Evolutionary conservation across 2,888 invertebrate genomes (phyloP).

Genomic region (Altica lythri): DNA sequence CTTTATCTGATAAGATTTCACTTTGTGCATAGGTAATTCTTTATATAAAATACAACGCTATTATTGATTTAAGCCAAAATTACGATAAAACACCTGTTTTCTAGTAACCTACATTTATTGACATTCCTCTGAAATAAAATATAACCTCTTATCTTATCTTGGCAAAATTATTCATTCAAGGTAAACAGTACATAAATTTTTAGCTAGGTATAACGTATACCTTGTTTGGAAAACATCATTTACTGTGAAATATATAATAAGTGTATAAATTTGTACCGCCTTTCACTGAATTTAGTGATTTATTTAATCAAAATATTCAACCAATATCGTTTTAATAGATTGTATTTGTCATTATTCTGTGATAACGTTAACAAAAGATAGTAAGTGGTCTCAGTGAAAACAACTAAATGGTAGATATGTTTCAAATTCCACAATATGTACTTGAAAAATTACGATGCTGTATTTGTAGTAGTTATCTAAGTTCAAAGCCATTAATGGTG

Average conservation of each 20-base stretch:
- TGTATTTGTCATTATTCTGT: not conserved
- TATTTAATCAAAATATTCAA: not conserved
- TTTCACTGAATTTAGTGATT: not conserved
- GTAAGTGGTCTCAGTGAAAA: not conserved
- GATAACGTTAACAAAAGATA: not conserved
- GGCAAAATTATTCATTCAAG: constrained; percentile 14
- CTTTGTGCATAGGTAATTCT: too few relatives aligned
- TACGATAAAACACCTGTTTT: not conserved
- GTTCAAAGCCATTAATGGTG: constrained; percentile 41
- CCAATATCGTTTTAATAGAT: not conserved
- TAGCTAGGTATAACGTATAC: too few relatives aligned
- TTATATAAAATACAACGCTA: too few relatives aligned
- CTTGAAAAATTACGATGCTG: constrained; percentile 43
- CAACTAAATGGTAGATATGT: constrained; percentile 31
- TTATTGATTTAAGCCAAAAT: too few relatives aligned
- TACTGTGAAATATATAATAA: not conserved
- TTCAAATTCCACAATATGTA: constrained; percentile 42
- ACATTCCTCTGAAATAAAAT: not conserved
- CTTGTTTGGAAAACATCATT: not conserved
- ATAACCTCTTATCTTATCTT: constrained; percentile 8
- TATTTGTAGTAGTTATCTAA: constrained; percentile 45
- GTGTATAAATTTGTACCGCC: not conserved
- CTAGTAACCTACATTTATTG: not conserved
- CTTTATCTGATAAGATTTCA: too few relatives aligned
- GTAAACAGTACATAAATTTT: constrained; percentile 6